Evolutionary conservation across 2,113 vertebrate genomes (phyloP), one percentile per base, ranked within the genome.

Genomic region (Macquaria ambigua): DNA sequence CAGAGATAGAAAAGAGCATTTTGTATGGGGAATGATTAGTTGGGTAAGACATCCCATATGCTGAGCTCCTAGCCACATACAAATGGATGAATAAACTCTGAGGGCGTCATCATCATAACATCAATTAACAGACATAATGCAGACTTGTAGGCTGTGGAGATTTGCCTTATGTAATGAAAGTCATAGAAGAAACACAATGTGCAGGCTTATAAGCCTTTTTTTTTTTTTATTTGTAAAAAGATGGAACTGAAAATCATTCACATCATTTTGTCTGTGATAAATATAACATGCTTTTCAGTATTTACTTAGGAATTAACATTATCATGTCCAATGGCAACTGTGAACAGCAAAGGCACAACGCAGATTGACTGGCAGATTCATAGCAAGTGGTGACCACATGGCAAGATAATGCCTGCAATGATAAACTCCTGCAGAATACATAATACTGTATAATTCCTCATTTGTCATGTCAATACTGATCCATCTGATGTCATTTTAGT

Each of bases 311-410:
- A 53, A 46, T 74, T 18, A 58, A 58, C 66, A 52, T 67, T 0
- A 37, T 41, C 15, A 2, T 4, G 7, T 74, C 14, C 43, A 41
- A 5, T 69, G 16, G 41, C 39, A 77, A 46, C 71, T 64, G 71
- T 59, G 74, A 81, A 63, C 18, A 69, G 37, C 62, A 63, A 37
- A 63, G 52, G 66, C 76, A 56, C 55, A 77, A 58, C n/a, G 58
- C 73, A 81, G 80, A 74, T 28, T 73, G 31, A 58, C n/a, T 50
- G 48, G 25, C 61, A 74, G 77, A 74, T 70, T 74, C 1, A 74
- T 56, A 63, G 70, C 39, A 77, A 20, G 64, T 61, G 37, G 31
- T 71, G 64, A 62, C 37, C 58, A 64, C 39, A 80, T 62, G 59
- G 28, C 34, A 67, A 16, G 46, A 69, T 39, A 20, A 56, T 1